Conservation (phyloP, 2,888 invertebrate genomes). For the Pollenia labialis region DNA sequence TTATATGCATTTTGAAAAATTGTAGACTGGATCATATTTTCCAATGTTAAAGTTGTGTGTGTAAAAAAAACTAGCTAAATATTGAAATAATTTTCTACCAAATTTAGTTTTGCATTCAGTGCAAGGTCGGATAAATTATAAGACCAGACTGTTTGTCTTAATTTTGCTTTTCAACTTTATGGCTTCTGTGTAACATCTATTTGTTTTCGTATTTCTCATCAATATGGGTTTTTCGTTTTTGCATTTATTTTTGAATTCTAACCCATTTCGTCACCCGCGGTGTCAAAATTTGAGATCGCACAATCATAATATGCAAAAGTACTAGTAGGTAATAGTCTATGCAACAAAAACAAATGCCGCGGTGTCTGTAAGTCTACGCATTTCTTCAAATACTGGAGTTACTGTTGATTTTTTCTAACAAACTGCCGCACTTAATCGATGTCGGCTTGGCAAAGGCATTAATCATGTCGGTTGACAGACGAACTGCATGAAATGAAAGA, state of each 20-base stretch:
- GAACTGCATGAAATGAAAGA: conserved; percentile 50
- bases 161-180: too few relatives aligned
- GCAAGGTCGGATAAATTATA: too few relatives aligned
- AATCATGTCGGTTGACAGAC: conserved; percentile 65
- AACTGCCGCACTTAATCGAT: conserved; percentile 67
- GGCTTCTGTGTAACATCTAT: too few relatives aligned
- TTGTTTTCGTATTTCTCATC: too few relatives aligned
- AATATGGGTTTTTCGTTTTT: too few relatives aligned
- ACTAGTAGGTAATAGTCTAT: background rate
- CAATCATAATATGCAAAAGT: conserved; percentile 23
- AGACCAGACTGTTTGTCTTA: too few relatives aligned
- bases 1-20: too few relatives aligned
- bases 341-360: conserved; percentile 29
- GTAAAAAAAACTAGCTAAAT: too few relatives aligned
- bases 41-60: too few relatives aligned
- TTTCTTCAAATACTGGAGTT: conserved; percentile 44
- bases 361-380: conserved; percentile 65
- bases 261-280: conserved; percentile 65
- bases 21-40: too few relatives aligned
- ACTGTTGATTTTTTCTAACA: conserved; percentile 42
- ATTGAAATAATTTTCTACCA: too few relatives aligned
- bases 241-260: conserved; percentile 8
- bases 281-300: conserved; percentile 46
- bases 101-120: too few relatives aligned
- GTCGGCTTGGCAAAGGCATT: conserved; percentile 69